Conservation (phyloP, 2,888 invertebrate genomes). For the Sarcophaga rosellei region DNA sequence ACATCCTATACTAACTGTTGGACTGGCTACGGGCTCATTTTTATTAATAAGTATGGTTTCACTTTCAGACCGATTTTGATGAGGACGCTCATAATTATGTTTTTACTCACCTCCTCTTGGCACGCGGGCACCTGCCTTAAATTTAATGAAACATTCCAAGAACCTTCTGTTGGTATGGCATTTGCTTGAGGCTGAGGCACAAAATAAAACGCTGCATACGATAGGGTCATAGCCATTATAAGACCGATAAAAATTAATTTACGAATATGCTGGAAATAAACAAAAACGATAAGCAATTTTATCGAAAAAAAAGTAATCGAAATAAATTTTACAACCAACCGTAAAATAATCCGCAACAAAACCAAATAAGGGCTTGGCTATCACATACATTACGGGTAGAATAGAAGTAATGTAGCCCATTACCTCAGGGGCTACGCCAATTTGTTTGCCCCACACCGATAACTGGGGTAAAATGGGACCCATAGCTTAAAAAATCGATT, state of each 20-base stretch:
- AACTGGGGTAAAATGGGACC: conserved; percentile 91
- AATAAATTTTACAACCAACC: conserved; percentile 75
- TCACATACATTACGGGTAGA: conserved; percentile 88
- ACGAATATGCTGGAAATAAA: conserved; percentile 80
- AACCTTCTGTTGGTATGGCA: conserved; percentile 69
- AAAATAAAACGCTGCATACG: conserved; percentile 87
- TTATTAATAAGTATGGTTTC: too few relatives aligned
- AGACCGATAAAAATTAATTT: conserved; percentile 88
- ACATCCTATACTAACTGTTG: too few relatives aligned
- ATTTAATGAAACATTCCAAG: conserved; percentile 71
- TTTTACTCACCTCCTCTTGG: conserved; percentile 68
- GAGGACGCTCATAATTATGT: not conserved
- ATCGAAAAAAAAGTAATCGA: not conserved
- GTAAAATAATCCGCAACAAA: conserved; percentile 89
- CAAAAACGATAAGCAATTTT: not conserved
- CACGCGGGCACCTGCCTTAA: conserved; percentile 67
- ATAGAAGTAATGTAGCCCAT: conserved; percentile 90
- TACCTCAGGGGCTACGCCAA: conserved; percentile 88
- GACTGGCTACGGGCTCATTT: too few relatives aligned
- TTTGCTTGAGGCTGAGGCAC: conserved; percentile 81
- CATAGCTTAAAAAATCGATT: conserved; percentile 83
- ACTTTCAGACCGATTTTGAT: too few relatives aligned
- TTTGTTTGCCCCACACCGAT: conserved; percentile 89
- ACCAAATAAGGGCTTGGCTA: conserved; percentile 90
- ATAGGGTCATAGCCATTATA: conserved; percentile 85